Conservation (phyloP, 2,797 vertebrate species). For the Eutrigla gurnardus region DNA sequence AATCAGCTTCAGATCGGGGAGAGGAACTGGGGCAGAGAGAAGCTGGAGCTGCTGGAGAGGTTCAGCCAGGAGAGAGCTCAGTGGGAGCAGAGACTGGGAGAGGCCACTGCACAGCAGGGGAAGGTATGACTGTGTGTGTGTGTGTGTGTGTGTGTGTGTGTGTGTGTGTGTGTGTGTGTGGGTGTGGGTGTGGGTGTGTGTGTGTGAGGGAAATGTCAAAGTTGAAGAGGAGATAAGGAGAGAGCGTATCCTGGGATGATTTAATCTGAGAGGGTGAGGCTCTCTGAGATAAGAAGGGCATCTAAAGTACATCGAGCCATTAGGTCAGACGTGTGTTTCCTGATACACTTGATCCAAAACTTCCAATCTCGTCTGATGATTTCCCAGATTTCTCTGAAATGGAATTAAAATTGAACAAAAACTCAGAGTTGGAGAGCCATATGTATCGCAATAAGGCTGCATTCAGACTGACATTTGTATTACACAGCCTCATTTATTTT, state of each 20-base stretch:
- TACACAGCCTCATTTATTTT: background rate
- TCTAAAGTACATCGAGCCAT: background rate
- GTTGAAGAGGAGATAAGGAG: constrained; percentile 15
- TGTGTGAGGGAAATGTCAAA: constrained; percentile 30
- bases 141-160: background rate
- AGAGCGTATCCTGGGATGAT: constrained; percentile 6
- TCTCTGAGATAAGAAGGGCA: constrained; percentile 29
- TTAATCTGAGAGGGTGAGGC: constrained; percentile 11
- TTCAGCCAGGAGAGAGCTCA: constrained; percentile 93
- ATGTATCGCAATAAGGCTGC: background rate
- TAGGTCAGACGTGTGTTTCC: background rate
- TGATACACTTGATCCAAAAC: background rate
- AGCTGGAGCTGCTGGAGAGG: constrained; percentile 92
- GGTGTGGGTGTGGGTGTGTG: background rate
- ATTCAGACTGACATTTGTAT: background rate
- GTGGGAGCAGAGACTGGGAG: constrained; percentile 91
- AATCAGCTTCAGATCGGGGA: constrained; percentile 93
- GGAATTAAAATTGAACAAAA: background rate
- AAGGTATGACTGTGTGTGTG: constrained; percentile 57
- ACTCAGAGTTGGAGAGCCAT: background rate
- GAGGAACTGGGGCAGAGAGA: constrained; percentile 97
- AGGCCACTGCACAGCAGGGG: constrained; percentile 85
- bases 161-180: background rate
- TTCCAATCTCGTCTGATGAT: background rate
- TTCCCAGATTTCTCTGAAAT: background rate